phyloP scores from a whole-genome alignment of 1,140 invertebrate species.

The Copidosoma floridanum region DNA sequence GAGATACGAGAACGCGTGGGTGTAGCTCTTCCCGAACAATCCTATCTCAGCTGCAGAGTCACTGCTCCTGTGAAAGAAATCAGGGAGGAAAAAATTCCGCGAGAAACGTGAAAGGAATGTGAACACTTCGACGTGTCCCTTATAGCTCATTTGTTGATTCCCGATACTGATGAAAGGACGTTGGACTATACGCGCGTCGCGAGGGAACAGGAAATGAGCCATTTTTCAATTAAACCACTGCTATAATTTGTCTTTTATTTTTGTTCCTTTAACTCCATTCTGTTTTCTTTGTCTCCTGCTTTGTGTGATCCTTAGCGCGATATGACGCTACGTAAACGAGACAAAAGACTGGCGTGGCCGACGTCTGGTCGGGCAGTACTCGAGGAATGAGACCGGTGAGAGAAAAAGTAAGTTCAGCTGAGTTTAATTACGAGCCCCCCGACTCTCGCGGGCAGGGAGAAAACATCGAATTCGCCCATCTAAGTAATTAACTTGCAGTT shows the following conservation, averaged over 20 bases:
- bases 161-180: neutral
- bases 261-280: neutral
- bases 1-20: conserved; percentile 32
- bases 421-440: no score
- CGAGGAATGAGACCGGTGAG: no score
- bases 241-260: no score
- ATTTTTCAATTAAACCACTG: neutral
- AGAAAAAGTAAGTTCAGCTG: no score
- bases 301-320: neutral
- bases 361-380: no score
- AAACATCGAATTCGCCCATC: no score
- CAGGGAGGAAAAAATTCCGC: conserved; percentile 10
- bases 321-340: no score
- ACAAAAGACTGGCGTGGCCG: no score
- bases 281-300: neutral
- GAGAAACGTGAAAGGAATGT: conserved; percentile 10
- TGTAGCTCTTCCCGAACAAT: conserved; percentile 35
- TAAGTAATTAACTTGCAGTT: no score
- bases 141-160: neutral
- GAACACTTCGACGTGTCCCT: neutral
- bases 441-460: no score
- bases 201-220: neutral
- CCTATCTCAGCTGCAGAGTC: conserved; percentile 23
- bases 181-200: neutral
- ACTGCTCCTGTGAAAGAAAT: neutral